A percentile compares a stretch with the other conserved stretches of the same genome.
Evolutionary conservation across 92 coral and sea anemone species (phyloP).

Genomic region (Porites lobata): DNA sequence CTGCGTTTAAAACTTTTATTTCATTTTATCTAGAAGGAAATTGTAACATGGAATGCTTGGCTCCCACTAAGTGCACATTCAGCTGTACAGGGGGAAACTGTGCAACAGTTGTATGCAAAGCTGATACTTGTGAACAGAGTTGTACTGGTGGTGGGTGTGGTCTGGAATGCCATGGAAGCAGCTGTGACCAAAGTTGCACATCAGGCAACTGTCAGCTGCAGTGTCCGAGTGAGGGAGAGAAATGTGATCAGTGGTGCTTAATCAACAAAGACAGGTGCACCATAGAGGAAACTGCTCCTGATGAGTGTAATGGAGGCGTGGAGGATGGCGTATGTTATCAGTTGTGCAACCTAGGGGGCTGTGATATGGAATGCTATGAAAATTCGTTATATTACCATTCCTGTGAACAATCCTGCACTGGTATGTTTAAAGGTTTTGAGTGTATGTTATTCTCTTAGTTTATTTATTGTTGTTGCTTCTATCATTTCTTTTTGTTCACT

Average conservation of each 20-base stretch:
- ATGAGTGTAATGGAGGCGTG: neutral
- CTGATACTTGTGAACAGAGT: constrained; percentile 26
- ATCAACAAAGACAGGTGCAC: constrained; percentile 34
- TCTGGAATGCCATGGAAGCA: constrained; percentile 28
- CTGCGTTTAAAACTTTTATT: neutral
- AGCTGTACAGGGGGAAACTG: constrained; percentile 35
- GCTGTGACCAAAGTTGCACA: constrained; percentile 34
- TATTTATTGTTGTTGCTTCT: too few relatives aligned
- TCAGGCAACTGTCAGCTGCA: constrained; percentile 14
- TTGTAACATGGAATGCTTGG: constrained; percentile 25
- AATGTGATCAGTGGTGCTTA: constrained; percentile 36
- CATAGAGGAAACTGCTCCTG: neutral
- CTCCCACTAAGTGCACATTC: constrained; percentile 8
- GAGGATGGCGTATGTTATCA: constrained; percentile 4
- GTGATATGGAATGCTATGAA: neutral
- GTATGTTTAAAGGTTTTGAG: neutral
- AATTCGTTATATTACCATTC: neutral
- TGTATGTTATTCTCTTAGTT: too few relatives aligned
- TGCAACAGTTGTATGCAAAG: neutral
- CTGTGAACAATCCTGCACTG: constrained; percentile 33
- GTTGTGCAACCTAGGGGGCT: neutral
- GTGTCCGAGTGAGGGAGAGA: constrained; percentile 10
- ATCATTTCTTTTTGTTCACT: too few relatives aligned
- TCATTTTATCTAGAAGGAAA: constrained; percentile 12
- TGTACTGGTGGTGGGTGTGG: constrained; percentile 39